Evolutionary conservation across 2,113 vertebrate genomes (phyloP).

Genomic region (Ophiodon elongatus): DNA sequence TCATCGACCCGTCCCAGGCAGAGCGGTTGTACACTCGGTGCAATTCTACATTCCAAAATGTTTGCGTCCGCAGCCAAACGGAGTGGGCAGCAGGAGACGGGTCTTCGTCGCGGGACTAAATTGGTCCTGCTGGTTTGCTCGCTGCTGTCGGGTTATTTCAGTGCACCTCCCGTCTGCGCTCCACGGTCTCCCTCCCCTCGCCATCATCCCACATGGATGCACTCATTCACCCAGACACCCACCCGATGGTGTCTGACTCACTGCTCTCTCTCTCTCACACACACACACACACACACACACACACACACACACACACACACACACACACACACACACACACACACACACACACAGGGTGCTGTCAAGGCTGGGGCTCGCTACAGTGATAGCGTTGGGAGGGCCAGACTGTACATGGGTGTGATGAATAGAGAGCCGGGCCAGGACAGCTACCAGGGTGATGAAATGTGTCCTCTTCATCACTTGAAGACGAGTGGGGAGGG

Average conservation of each 20-base stretch:
- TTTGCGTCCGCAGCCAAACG: background rate
- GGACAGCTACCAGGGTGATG: constrained; percentile 43
- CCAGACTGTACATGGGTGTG: constrained; percentile 25
- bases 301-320: constrained; percentile 13
- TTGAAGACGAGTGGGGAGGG: constrained; percentile 20
- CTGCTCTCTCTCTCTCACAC: constrained; percentile 11
- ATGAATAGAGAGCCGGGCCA: constrained; percentile 29
- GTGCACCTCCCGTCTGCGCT: background rate
- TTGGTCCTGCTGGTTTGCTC: background rate
- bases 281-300: constrained; percentile 8
- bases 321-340: constrained; percentile 7
- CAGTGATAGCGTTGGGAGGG: constrained; percentile 39
- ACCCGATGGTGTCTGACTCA: constrained; percentile 42
- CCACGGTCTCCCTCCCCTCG: background rate
- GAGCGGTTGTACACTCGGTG: background rate
- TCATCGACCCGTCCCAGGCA: constrained; percentile 17
- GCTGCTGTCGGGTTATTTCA: constrained; percentile 23
- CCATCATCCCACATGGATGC: constrained; percentile 28
- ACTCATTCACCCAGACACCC: constrained; percentile 13
- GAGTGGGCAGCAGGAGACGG: background rate
- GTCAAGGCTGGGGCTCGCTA: constrained; percentile 29
- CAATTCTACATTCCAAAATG: constrained; percentile 18
- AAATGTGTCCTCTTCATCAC: constrained; percentile 67
- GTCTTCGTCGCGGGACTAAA: constrained; percentile 3
- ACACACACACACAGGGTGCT: constrained; percentile 39